These are phyloP conservation scores for Polymixis lichenea DNA, from an alignment of 2,888 invertebrate genomes.

Conservation along the genomic window DNA sequence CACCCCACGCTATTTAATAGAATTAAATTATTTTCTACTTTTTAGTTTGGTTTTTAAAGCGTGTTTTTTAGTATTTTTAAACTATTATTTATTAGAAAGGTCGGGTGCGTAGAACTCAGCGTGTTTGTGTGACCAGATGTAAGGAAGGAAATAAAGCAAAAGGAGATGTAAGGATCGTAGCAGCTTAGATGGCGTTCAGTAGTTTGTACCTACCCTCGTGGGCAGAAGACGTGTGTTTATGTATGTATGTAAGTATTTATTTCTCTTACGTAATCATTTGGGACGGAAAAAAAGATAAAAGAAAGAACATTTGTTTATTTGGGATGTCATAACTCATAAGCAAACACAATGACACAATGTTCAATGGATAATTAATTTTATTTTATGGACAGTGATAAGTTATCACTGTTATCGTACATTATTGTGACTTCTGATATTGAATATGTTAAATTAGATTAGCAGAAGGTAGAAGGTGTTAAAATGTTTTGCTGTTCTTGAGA, in stretches of 20 bases:
- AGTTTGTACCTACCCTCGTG: too few relatives aligned
- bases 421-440: not conserved
- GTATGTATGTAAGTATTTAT: too few relatives aligned
- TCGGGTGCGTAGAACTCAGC: too few relatives aligned
- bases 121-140: too few relatives aligned
- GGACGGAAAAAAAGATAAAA: not conserved
- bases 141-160: too few relatives aligned
- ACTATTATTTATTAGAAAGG: not conserved
- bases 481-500: not conserved
- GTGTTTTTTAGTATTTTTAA: too few relatives aligned
- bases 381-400: not conserved
- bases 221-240: not conserved
- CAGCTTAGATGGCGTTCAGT: too few relatives aligned
- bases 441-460: not conserved
- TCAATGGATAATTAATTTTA: not conserved
- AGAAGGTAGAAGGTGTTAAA: not conserved
- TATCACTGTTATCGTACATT: too few relatives aligned
- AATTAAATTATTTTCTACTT: too few relatives aligned
- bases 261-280: not conserved
- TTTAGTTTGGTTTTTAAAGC: too few relatives aligned
- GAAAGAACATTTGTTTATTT: not conserved
- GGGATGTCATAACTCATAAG: not conserved
- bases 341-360: not conserved
- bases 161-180: too few relatives aligned
- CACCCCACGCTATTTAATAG: too few relatives aligned